Evolutionary conservation across 1,140 invertebrate genomes (phyloP).

Genomic region (Drosophila serrata): DNA sequence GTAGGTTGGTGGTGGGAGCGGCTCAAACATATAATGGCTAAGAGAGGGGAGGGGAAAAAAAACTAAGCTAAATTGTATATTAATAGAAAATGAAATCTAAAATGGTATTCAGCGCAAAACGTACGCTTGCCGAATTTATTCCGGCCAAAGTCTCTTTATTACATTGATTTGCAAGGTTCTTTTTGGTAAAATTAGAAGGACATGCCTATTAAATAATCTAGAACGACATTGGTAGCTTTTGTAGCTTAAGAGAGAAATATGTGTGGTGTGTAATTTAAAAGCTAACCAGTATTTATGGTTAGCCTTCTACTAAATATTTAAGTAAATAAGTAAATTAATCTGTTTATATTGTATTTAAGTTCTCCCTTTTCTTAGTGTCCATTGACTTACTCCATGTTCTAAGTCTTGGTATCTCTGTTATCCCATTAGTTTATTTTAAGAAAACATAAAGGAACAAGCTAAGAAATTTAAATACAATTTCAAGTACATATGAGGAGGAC

Average conservation of each 20-base stretch:
- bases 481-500: too few species aligned
- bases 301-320: background rate
- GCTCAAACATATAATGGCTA: constrained; percentile 56
- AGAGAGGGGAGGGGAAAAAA: background rate
- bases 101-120: constrained; percentile 51
- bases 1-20: constrained; percentile 44
- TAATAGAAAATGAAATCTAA: constrained; percentile 79
- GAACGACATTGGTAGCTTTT: background rate
- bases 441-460: too few species aligned
- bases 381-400: too few species aligned
- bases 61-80: constrained; percentile 70
- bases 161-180: constrained; percentile 5
- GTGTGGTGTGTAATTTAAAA: background rate
- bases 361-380: too few species aligned
- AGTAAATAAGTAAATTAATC: too few species aligned
- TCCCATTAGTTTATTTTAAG: too few species aligned
- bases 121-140: constrained; percentile 10
- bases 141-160: background rate
- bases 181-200: background rate
- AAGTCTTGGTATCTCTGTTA: too few species aligned
- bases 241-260: background rate
- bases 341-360: too few species aligned
- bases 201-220: constrained; percentile 4
- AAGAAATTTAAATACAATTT: too few species aligned
- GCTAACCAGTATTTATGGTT: background rate